Base-by-base conservation (phyloP, 2,797 vertebrate species). In the Pempheris klunzingeri region DNA sequence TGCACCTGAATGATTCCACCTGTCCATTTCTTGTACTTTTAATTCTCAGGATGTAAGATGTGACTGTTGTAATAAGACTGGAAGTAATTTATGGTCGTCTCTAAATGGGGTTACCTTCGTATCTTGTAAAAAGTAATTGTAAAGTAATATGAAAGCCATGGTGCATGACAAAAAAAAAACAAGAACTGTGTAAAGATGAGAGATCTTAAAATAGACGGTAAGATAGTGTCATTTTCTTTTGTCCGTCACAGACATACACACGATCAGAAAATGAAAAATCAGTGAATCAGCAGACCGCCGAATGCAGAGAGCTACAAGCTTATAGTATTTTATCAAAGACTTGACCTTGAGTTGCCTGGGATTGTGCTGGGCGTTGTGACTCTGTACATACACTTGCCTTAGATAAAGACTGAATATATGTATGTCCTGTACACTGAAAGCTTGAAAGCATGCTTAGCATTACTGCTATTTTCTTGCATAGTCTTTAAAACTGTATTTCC, bases 21-120 rank as follows among this genome's bases (percentile, higher is more conserved):
- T 58, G 46, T 68, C 54, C n/a, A 49, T 65, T 85, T 80, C 81
- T 81, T 84, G 74, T 87, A 66, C 67, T 81, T 92, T 93, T 84
- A 82, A 92, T 96, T 95, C 96, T 98, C 97, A 97, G 96, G 96
- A 97, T 94, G 94, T 95, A 93, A 96, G 90, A 92, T 94, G 95
- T 95, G 93, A 95, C 92, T 95, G 87, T 95, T 82, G 71, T 88
- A 68, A 78, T 84, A 92, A 94, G 91, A 94, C 93, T 95, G 94
- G 95, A 96, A 95, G 89, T 94, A 77, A 85, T 81, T 82, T 77
- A 43, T 79, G 74, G 87, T 88, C 86, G 39, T 95, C 94, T 96
- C 96, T 97, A 95, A 95, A 94, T 91, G 91, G 94, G 95, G 92
- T 95, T 78, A 94, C 94, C 92, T 85, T 87, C 20, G 47, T 95